phyloP scores from a whole-genome alignment of 2,797 vertebrate species.

The Gymnoscopelus microlampas region DNA sequence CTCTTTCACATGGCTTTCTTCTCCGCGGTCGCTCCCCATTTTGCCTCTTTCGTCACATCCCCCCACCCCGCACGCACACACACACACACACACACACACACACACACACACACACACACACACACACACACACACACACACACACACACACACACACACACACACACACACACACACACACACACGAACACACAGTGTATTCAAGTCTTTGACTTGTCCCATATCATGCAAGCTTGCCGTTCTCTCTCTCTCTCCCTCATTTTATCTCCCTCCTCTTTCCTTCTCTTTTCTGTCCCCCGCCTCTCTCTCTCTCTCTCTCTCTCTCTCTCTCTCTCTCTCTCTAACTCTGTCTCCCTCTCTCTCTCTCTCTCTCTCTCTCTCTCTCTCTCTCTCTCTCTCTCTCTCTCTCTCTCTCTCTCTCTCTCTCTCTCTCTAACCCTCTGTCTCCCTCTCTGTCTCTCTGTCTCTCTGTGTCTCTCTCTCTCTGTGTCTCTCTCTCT shows the following conservation, averaged over 20 bases:
- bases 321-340: constrained; percentile 55
- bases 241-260: constrained; percentile 59
- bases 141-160: too few relatives aligned
- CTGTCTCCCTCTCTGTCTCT: too few relatives aligned
- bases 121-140: too few relatives aligned
- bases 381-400: constrained; percentile 55
- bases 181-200: constrained; percentile 49
- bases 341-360: constrained; percentile 59
- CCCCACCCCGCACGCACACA: constrained; percentile 25
- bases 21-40: constrained; percentile 31
- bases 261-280: constrained; percentile 37
- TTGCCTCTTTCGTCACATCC: constrained; percentile 39
- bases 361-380: constrained; percentile 53
- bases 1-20: constrained; percentile 64
- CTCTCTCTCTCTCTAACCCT: constrained; percentile 7
- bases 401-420: neutral
- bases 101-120: too few relatives aligned
- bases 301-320: constrained; percentile 56
- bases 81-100: too few relatives aligned
- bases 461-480: constrained; percentile 62
- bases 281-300: constrained; percentile 14
- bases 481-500: constrained; percentile 32
- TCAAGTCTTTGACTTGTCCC: constrained; percentile 55
- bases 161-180: constrained; percentile 2
- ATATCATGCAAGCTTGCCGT: constrained; percentile 62